phyloP scores from a whole-genome alignment of 2,888 invertebrate genomes.

The Andrena trimmerana region DNA sequence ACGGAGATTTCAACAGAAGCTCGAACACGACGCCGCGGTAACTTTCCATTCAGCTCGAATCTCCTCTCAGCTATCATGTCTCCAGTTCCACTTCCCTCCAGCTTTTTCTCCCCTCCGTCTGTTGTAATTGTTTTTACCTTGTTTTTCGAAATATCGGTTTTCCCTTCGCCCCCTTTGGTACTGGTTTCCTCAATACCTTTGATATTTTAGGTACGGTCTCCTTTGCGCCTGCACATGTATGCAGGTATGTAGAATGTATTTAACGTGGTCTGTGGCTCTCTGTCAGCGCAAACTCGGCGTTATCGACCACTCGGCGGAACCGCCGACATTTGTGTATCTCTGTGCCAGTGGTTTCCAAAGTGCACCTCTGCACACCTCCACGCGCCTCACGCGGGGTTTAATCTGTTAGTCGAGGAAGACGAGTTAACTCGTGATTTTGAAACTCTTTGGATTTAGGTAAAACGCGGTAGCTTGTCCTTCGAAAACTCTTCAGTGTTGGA shows the following conservation, averaged over 20 bases:
- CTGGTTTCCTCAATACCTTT: background rate
- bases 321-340: constrained; percentile 49
- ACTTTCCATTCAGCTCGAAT: constrained; percentile 51
- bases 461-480: too few relatives aligned
- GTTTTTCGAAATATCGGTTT: background rate
- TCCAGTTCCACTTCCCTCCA: background rate
- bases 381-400: background rate
- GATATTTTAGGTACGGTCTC: background rate
- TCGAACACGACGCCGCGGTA: constrained; percentile 60
- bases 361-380: constrained; percentile 39
- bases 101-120: constrained; percentile 9
- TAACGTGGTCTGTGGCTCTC: constrained; percentile 57
- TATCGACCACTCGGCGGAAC: constrained; percentile 79
- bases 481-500: too few relatives aligned
- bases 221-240: background rate
- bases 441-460: too few relatives aligned
- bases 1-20: constrained; percentile 84
- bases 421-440: too few relatives aligned
- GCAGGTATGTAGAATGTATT: constrained; percentile 21
- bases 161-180: too few relatives aligned
- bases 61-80: constrained; percentile 16
- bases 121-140: background rate
- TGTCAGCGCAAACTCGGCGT: constrained; percentile 82
- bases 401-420: too few relatives aligned
- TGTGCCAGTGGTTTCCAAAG: constrained; percentile 56